These are phyloP conservation scores for Danaus melanippus DNA, from an alignment of 1,140 invertebrate species.

Conservation along the genomic window DNA sequence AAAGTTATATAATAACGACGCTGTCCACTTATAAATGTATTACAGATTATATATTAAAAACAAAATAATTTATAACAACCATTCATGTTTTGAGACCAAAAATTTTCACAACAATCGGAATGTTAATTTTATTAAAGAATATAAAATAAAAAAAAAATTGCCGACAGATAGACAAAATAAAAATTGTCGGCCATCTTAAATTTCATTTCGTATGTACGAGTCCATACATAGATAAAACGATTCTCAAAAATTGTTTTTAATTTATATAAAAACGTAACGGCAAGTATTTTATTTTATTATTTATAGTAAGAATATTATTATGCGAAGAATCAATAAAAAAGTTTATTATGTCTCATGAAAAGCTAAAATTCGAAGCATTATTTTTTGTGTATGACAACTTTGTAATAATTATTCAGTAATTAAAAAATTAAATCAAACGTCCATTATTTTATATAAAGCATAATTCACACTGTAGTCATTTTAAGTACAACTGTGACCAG, in stretches of 20 bases:
- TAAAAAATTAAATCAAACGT: constrained; percentile 1
- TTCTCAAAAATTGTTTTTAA: too few species aligned
- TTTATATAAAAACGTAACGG: too few species aligned
- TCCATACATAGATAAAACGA: too few species aligned
- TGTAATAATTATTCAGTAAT: constrained; percentile 1
- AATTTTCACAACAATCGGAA: constrained; percentile 33
- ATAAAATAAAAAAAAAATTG: neutral
- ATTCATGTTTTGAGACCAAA: constrained; percentile 21
- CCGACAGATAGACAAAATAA: neutral
- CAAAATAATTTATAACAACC: constrained; percentile 17
- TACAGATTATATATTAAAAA: neutral
- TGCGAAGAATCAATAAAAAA: too few species aligned
- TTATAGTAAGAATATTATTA: too few species aligned
- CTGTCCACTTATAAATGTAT: neutral
- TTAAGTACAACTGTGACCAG: constrained; percentile 37
- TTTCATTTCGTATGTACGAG: too few species aligned
- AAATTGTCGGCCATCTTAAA: neutral
- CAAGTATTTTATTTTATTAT: too few species aligned
- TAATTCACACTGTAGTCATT: neutral
- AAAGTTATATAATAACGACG: neutral
- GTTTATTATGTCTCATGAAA: too few species aligned
- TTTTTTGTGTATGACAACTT: too few species aligned
- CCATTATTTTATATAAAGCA: constrained; percentile 8
- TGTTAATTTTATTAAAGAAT: constrained; percentile 39
- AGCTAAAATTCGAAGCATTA: too few species aligned